phyloP scores from a whole-genome alignment of 2,888 invertebrate genomes.

The Ennomos quercinarius region DNA sequence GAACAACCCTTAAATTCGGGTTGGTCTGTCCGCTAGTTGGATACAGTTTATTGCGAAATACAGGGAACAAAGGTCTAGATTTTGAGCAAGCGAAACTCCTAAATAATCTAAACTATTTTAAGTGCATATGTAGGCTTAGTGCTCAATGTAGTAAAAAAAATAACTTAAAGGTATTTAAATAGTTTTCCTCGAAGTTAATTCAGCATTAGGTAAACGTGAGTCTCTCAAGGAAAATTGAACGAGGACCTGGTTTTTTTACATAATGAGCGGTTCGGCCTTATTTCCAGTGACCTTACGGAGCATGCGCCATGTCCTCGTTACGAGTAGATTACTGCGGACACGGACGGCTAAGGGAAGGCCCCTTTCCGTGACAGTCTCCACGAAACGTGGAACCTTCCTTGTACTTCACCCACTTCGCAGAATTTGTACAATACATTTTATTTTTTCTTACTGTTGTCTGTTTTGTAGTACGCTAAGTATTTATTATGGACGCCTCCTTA shows the following conservation, averaged over 20 bases:
- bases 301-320: constrained; percentile 52
- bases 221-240: constrained; percentile 46
- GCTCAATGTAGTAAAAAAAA: neutral
- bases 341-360: constrained; percentile 13
- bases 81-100: too few species aligned
- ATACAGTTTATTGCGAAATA: too few species aligned
- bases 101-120: neutral
- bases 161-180: neutral
- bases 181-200: constrained; percentile 40
- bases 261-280: constrained; percentile 50
- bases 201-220: constrained; percentile 27
- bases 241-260: constrained; percentile 41
- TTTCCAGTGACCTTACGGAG: constrained; percentile 48
- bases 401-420: constrained; percentile 5
- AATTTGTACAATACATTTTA: constrained; percentile 1
- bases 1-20: too few species aligned
- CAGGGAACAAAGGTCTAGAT: too few species aligned
- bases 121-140: too few species aligned
- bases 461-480: too few species aligned
- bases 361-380: constrained; percentile 1
- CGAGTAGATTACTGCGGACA: constrained; percentile 21
- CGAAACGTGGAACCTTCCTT: constrained; percentile 5
- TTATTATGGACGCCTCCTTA: too few species aligned
- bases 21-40: too few species aligned
- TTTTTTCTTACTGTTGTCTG: neutral